phyloP scores from a whole-genome alignment of 1,140 invertebrate genomes.

The Platyscapa corneri region DNA sequence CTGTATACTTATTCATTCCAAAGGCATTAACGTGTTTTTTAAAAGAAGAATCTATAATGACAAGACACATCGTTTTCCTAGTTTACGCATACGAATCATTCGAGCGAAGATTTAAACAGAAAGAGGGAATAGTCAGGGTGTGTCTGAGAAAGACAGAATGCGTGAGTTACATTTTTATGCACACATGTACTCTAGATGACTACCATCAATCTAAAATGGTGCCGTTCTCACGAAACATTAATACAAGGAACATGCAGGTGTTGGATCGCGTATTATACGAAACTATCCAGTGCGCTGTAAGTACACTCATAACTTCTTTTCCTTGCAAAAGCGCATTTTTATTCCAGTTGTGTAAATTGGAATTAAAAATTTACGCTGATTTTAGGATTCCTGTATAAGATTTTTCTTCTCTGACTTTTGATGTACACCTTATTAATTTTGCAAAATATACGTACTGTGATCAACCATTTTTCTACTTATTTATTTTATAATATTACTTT shows the following conservation, averaged over 20 bases:
- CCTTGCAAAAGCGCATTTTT: not conserved
- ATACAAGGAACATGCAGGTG: conserved; percentile 57
- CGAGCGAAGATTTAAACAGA: not conserved
- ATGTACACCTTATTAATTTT: not conserved
- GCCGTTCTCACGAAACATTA: conserved; percentile 65
- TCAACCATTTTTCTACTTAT: too few relatives aligned
- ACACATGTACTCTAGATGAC: not conserved
- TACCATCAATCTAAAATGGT: conserved; percentile 60
- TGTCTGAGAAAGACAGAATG: not conserved
- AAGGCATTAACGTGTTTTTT: too few relatives aligned
- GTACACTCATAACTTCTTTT: conserved; percentile 39
- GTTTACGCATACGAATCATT: not conserved
- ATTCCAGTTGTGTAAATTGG: not conserved
- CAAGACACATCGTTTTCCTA: not conserved
- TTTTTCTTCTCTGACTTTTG: not conserved
- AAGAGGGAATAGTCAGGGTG: not conserved
- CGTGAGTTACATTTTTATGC: conserved; percentile 10
- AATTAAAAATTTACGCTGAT: conserved; percentile 21
- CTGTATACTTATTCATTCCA: too few relatives aligned
- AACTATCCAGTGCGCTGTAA: conserved; percentile 43
- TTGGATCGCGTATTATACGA: conserved; percentile 53
- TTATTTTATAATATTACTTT: too few relatives aligned
- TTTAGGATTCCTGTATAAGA: not conserved
- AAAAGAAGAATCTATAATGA: too few relatives aligned
- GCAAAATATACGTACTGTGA: not conserved